A percentile compares a stretch with the other conserved stretches of the same genome.
phyloP scores from a whole-genome alignment of 2,797 vertebrate species.

The Ataeniobius toweri region DNA sequence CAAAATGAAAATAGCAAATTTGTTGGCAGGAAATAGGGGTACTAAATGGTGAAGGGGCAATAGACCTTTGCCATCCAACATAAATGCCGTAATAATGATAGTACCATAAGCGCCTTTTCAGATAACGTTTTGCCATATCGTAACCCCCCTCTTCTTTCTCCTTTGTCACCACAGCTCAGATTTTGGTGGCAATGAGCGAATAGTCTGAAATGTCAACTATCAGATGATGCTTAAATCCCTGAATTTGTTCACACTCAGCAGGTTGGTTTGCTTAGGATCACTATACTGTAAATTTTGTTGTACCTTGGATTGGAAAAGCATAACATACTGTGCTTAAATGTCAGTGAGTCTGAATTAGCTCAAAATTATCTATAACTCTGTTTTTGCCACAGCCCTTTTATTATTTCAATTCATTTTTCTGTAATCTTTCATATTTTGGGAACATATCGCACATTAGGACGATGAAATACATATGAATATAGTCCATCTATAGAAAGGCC shows the following conservation, averaged over 20 bases:
- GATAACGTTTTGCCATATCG: constrained; percentile 16
- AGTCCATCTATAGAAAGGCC: neutral
- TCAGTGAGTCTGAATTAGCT: neutral
- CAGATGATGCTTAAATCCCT: constrained; percentile 44
- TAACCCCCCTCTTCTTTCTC: constrained; percentile 21
- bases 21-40: neutral
- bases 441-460: neutral
- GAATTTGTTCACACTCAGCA: constrained; percentile 58
- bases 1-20: neutral
- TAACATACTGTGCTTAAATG: neutral
- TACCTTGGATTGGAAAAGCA: neutral
- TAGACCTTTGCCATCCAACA: neutral
- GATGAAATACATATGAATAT: neutral
- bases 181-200: constrained; percentile 5
- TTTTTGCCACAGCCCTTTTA: neutral
- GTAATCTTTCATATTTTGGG: neutral
- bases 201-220: constrained; percentile 34
- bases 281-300: constrained; percentile 12
- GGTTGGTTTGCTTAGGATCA: constrained; percentile 21
- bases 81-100: neutral
- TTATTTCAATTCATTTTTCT: neutral
- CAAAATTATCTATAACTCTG: neutral
- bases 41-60: neutral
- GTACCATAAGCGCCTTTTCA: neutral
- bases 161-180: constrained; percentile 16